These are phyloP conservation scores for Mobula hypostoma DNA, from an alignment of 2,113 vertebrate genomes.

Conservation along the genomic window DNA sequence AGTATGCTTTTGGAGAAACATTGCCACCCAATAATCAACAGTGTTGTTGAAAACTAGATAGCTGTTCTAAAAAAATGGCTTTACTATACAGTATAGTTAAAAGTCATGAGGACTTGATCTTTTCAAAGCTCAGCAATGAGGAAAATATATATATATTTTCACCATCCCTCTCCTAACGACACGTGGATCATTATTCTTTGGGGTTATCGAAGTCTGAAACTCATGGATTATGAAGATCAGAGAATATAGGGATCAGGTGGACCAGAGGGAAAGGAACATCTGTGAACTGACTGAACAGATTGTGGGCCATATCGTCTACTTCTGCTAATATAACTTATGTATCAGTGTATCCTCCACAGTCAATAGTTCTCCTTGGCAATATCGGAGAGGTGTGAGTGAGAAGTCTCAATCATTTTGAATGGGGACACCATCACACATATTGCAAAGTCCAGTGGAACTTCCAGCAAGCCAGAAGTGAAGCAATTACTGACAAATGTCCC, in stretches of 20 bases:
- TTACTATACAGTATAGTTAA: neutral
- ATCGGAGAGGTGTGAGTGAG: neutral
- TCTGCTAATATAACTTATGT: too few relatives aligned
- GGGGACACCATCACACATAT: neutral
- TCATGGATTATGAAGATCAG: too few relatives aligned
- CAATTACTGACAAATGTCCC: neutral
- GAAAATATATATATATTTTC: too few relatives aligned
- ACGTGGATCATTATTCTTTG: too few relatives aligned
- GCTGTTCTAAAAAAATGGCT: neutral
- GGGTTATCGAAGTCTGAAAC: too few relatives aligned
- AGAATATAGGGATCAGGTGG: too few relatives aligned
- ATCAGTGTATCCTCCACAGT: neutral
- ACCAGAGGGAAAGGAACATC: too few relatives aligned
- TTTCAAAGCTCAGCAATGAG: too few relatives aligned
- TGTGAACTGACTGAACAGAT: too few relatives aligned
- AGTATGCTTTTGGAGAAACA: neutral
- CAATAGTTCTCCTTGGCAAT: neutral
- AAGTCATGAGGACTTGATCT: neutral
- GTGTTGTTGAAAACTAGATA: neutral
- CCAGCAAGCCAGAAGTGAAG: neutral
- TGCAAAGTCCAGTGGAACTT: neutral
- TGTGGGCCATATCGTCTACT: too few relatives aligned
- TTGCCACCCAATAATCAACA: neutral
- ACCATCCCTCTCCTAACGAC: too few relatives aligned
- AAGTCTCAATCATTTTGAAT: neutral